Base-by-base conservation (phyloP, 2,888 invertebrate species). In the Horisme vitalbata region DNA sequence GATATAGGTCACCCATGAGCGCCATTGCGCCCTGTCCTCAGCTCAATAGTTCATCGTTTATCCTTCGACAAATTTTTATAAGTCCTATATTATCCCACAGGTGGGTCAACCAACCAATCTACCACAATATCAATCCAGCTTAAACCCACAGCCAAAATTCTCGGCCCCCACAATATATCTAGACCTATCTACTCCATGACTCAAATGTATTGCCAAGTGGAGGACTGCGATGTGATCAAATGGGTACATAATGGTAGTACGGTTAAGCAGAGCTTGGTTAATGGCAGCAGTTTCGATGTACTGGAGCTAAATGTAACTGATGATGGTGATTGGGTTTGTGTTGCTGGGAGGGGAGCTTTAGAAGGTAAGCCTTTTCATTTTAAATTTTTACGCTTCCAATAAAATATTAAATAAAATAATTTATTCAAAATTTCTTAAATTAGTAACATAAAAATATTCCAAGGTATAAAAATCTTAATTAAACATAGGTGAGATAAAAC, bases 241-340 rank as follows among this genome's bases (percentile, higher is more conserved):
- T 87, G 87, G 86, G 55, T 65, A 1, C 70, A 74, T 5, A 68
- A 73, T 18, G 63, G 59, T 3, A 56, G 54, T 5, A 43, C 62
- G 2, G 47, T 74, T 0, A 59, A 55, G 33, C 60, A 64, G n/a
- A 32, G 43, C 1, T 15, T 45, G 0, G 66, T 81, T 0, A 61
- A 65, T 7, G 70, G 63, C 0, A 68, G 51, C 10, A 46, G 49
- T 15, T 75, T 63, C 12, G 68, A 72, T 8, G 63, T 73, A 2
- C 47, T 84, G 4, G 65, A 77, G 34, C 47, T 85, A 1, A 72
- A 76, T 54, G 64, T 79, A 0, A 71, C 63, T 5, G 69, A 65
- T 1, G 79, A 77, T 18, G 83, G 81, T 0, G 31, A 45, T 8
- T 86, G 79, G 80, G 75, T 60, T 5, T 88, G 88, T 63, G 55